Base-by-base conservation (phyloP, 2,888 invertebrate genomes). In the Cyaniris semiargus region DNA sequence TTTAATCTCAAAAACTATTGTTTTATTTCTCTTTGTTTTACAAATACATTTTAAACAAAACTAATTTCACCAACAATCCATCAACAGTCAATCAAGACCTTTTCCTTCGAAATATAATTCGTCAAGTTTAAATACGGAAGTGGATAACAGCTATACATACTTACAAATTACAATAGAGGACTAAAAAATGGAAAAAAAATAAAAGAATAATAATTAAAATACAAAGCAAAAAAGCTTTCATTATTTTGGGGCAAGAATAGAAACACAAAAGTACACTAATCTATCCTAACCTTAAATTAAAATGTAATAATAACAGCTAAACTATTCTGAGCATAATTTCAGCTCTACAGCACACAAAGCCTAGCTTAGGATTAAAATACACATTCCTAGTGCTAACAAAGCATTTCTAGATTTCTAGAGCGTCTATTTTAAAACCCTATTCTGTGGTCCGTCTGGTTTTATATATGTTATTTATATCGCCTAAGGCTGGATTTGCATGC, bases 291-390 rank as follows among this genome's bases (percentile, higher is more conserved):
- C 6, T 34, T 56, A 6, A 18, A 56, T n/a, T 56, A 6, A 21
- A 21, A 7, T 58, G 3, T 8, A 7, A 56, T 56, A 8, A 21
- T 8, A 58, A 4, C 58, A 58, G 58, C 8, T 58, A 58, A 58
- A 21, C 21, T 58, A 58, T 8, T 7, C 58, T 3, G n/a, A 58
- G 58, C 21, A 23, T 8, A 60, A 56, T 56, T 56, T 56, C 60
- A 23, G 60, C 23, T 27, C 4, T 7, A 60, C 10, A 23, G 23
- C 21, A 27, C 13, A 23, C 60, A 60, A 60, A 60, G 13, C 23
- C 21, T 58, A 58, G 58, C 60, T 66, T 66, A 66, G 27, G 27
- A 66, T 66, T 66, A 66, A 66, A 66, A 66, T 66, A 66, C 60
- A 66, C 60, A 27, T 23, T 66, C 23, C 60, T 60, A 10, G 60